A percentile compares a stretch with the other conserved stretches of the same genome.
phyloP scores from a whole-genome alignment of 2,797 vertebrate species.

The Cheracebus regulus region DNA sequence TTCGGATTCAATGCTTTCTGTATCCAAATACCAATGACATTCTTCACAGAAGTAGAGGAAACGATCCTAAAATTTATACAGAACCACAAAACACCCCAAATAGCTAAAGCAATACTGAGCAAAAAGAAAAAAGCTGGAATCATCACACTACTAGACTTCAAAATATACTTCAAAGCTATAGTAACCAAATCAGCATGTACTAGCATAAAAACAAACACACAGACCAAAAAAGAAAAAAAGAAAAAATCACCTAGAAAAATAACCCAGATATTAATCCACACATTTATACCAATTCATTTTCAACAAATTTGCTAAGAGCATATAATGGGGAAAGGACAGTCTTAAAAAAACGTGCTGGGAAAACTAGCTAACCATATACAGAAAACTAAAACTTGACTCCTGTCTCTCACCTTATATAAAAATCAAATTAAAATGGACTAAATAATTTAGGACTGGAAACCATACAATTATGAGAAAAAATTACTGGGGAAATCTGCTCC shows the following conservation, averaged over 20 bases:
- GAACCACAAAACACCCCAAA: background rate
- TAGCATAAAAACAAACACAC: background rate
- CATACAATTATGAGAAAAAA: background rate
- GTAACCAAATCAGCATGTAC: background rate
- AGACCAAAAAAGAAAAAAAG: background rate
- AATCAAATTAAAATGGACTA: background rate
- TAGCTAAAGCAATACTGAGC: background rate
- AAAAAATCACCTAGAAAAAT: too few relatives aligned
- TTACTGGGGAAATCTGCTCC: background rate
- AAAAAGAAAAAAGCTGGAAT: background rate
- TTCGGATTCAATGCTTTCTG: background rate
- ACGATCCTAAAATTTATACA: background rate
- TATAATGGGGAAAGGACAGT: background rate
- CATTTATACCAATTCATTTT: background rate
- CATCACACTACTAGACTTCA: background rate
- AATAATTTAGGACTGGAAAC: background rate
- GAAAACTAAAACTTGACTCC: background rate
- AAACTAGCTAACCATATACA: background rate
- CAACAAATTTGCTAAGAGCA: background rate
- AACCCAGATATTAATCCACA: background rate
- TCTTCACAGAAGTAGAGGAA: background rate
- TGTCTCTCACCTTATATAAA: background rate
- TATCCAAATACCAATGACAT: background rate
- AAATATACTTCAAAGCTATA: background rate
- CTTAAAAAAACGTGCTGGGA: background rate